These are phyloP conservation scores for Tympanoctomys barrerae DNA, from an alignment of 2,797 vertebrate species.

Conservation along the genomic window DNA sequence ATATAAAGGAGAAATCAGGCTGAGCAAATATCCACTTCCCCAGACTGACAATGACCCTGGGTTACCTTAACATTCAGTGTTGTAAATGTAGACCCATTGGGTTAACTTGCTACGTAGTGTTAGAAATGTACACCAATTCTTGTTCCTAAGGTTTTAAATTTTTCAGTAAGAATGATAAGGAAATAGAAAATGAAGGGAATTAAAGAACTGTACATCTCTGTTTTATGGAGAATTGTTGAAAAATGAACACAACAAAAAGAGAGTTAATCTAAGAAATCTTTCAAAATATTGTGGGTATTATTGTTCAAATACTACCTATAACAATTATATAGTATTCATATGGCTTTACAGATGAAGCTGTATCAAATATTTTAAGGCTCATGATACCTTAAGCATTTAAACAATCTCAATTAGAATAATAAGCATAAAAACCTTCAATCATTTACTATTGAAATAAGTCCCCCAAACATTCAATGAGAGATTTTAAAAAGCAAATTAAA, in stretches of 20 bases:
- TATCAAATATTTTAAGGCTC: neutral
- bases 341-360: neutral
- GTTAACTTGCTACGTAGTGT: accelerated
- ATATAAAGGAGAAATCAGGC: neutral
- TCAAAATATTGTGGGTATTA: neutral
- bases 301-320: neutral
- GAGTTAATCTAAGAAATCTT: neutral
- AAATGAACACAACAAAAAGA: neutral
- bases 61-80: accelerated
- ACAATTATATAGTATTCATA: neutral
- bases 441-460: conserved; percentile 47
- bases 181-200: neutral
- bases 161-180: neutral
- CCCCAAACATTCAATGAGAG: neutral
- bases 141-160: neutral
- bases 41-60: neutral
- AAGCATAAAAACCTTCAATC: neutral
- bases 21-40: neutral
- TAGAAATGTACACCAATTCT: neutral
- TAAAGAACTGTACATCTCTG: neutral
- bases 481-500: neutral
- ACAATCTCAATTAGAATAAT: neutral
- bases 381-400: neutral
- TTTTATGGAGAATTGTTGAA: neutral
- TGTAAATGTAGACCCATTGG: neutral